These are phyloP conservation scores for Cecropterus lyciades DNA, from an alignment of 1,140 invertebrate species.

Conservation along the genomic window DNA sequence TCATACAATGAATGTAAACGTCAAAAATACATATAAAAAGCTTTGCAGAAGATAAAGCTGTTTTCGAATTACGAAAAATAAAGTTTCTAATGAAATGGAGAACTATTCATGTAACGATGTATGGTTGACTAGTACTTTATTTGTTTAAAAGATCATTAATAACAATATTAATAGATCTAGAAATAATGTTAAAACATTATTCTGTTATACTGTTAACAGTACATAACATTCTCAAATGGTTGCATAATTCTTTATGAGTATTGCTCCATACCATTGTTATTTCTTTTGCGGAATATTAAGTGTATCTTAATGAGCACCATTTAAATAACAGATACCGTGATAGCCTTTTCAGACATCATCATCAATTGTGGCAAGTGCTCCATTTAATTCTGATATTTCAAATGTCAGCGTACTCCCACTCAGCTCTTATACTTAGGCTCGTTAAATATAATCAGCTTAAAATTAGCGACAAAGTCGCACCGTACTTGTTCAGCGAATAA, in stretches of 20 bases:
- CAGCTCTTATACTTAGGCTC: background rate
- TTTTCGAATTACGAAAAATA: too few relatives aligned
- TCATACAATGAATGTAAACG: too few relatives aligned
- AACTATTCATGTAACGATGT: too few relatives aligned
- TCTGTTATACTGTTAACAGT: too few relatives aligned
- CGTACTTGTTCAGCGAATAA: background rate
- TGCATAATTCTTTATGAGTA: conserved; percentile 7
- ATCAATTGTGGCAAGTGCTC: conserved; percentile 21
- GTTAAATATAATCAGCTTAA: conserved; percentile 12
- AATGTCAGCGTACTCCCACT: conserved; percentile 18
- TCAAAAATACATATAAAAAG: too few relatives aligned
- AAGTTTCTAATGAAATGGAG: too few relatives aligned
- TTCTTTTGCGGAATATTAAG: background rate
- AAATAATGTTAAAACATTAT: too few relatives aligned
- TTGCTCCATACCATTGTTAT: background rate
- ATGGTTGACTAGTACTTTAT: too few relatives aligned
- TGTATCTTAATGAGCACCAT: conserved; percentile 15
- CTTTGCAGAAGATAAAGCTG: too few relatives aligned
- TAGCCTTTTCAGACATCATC: conserved; percentile 12
- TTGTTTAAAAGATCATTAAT: too few relatives aligned
- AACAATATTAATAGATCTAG: too few relatives aligned
- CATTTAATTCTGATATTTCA: conserved; percentile 10
- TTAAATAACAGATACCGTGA: conserved; percentile 3
- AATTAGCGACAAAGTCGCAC: conserved; percentile 5
- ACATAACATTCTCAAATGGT: background rate